A percentile compares a stretch with the other conserved stretches of the same genome.
Conservation (phyloP, 2,797 vertebrate genomes). For the Sebastes diaconus region DNA sequence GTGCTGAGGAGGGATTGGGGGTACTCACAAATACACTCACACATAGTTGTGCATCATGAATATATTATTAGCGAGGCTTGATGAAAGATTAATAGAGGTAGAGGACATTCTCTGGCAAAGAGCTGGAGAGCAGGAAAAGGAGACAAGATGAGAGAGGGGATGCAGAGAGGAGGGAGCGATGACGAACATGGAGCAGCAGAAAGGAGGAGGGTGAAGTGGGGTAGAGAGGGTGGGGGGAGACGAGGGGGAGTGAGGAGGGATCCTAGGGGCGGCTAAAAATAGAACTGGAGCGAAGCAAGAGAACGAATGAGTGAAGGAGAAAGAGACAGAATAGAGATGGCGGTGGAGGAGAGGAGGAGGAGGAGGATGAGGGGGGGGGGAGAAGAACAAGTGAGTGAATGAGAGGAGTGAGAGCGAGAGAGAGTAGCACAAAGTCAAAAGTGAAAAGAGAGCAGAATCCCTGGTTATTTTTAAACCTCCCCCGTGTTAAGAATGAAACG, state of each 20-base stretch:
- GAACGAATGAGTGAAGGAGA: constrained; percentile 72
- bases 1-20: neutral
- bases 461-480: constrained; percentile 74
- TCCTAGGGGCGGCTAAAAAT: constrained; percentile 85
- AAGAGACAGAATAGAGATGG: constrained; percentile 55
- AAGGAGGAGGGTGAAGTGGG: constrained; percentile 65
- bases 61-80: constrained; percentile 46
- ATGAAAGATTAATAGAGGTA: constrained; percentile 72
- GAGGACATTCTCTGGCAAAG: constrained; percentile 73
- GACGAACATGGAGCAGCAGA: constrained; percentile 77
- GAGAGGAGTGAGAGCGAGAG: constrained; percentile 23
- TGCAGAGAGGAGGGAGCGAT: constrained; percentile 64
- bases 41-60: constrained; percentile 52
- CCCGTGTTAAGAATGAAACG: constrained; percentile 71
- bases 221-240: constrained; percentile 43
- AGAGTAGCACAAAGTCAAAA: constrained; percentile 62
- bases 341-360: neutral
- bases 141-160: constrained; percentile 57
- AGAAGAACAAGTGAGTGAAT: constrained; percentile 27
- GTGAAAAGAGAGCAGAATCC: constrained; percentile 59
- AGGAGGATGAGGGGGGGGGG: neutral
- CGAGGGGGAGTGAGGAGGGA: constrained; percentile 68
- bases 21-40: constrained; percentile 11
- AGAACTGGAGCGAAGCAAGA: constrained; percentile 77
- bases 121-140: constrained; percentile 54